phyloP scores from a whole-genome alignment of 2,888 invertebrate genomes.

The Mantis religiosa region DNA sequence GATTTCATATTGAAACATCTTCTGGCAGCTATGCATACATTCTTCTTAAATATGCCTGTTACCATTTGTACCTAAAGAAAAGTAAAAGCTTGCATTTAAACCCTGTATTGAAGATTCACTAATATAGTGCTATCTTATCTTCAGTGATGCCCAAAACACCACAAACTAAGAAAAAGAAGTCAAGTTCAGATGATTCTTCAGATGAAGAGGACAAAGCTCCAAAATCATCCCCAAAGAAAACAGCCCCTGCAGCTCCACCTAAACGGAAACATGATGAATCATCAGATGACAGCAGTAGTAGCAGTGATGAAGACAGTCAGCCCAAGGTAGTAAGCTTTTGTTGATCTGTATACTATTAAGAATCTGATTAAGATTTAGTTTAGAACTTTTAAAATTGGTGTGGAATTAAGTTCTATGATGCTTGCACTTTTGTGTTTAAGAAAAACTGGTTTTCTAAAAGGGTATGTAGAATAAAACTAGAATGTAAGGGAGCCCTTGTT shows the following conservation, averaged over 20 bases:
- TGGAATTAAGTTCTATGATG: no score
- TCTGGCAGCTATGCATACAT: neutral
- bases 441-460: no score
- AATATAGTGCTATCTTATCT: neutral
- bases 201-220: constrained; percentile 37
- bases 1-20: neutral
- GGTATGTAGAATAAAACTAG: no score
- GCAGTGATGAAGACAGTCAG: constrained; percentile 34
- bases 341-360: neutral
- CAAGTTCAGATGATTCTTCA: constrained; percentile 35
- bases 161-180: constrained; percentile 39
- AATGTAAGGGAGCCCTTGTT: no score
- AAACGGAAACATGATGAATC: constrained; percentile 42
- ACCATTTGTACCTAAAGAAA: neutral
- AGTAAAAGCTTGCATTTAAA: neutral
- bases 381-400: no score
- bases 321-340: neutral
- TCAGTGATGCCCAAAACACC: neutral
- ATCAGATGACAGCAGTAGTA: constrained; percentile 41
- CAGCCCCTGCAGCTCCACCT: neutral
- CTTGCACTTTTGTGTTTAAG: no score
- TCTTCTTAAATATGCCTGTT: neutral
- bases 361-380: no score
- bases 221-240: constrained; percentile 31
- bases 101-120: no score